Evolutionary conservation across 2,113 vertebrate species (phyloP).

Genomic region (Siphamia tubifer): DNA sequence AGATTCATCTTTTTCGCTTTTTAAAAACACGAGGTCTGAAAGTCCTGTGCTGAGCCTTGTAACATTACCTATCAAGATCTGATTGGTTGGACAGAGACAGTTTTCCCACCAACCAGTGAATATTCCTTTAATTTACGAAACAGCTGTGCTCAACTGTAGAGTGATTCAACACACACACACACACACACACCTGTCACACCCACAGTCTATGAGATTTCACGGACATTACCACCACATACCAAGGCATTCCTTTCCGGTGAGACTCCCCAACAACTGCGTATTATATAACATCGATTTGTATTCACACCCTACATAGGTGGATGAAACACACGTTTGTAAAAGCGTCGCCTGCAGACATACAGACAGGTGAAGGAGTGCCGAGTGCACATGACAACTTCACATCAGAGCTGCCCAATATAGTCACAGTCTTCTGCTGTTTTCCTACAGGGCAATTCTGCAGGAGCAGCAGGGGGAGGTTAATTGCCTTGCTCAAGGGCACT

Average conservation of each 20-base stretch:
- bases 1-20: neutral
- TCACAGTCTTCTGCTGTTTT: neutral
- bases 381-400: neutral
- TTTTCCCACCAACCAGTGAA: slow-evolving; percentile 27
- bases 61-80: neutral
- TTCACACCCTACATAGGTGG: neutral
- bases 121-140: slow-evolving; percentile 34
- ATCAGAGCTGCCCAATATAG: neutral
- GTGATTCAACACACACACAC: neutral
- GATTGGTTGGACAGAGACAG: neutral
- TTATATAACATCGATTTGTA: neutral
- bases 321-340: neutral
- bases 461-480: slow-evolving; percentile 51
- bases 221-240: slow-evolving; percentile 18
- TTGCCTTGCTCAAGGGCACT: slow-evolving; percentile 41
- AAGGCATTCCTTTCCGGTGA: slow-evolving; percentile 55
- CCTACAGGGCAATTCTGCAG: slow-evolving; percentile 14
- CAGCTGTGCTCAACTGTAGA: slow-evolving; percentile 64
- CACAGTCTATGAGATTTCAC: slow-evolving; percentile 24
- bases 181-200: neutral
- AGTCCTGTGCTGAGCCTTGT: neutral
- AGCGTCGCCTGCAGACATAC: neutral
- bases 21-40: neutral
- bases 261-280: neutral
- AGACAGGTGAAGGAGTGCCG: slow-evolving; percentile 1